Evolutionary conservation across 1,140 invertebrate genomes (phyloP).

Genomic region (Rhyzopertha dominica): DNA sequence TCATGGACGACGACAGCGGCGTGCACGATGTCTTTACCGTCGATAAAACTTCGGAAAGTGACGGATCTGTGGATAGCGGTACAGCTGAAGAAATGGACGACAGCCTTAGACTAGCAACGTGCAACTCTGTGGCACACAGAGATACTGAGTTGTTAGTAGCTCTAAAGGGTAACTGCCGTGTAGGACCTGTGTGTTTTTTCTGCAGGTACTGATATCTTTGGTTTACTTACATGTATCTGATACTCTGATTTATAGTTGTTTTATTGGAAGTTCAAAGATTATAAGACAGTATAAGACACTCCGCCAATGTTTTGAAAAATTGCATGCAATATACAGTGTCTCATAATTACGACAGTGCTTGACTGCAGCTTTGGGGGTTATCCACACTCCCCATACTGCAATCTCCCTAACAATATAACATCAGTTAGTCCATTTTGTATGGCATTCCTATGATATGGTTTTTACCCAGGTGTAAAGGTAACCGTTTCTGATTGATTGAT

Average conservation of each 20-base stretch:
- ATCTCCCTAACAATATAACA: no score
- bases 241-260: no score
- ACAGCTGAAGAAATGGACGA: conserved; percentile 16
- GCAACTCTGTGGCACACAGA: conserved; percentile 41
- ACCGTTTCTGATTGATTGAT: no score
- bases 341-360: neutral
- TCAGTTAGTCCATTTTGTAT: no score
- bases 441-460: no score
- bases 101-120: conserved; percentile 22
- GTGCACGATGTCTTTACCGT: conserved; percentile 17
- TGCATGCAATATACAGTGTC: neutral
- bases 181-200: conserved; percentile 44
- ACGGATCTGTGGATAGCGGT: no score
- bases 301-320: neutral
- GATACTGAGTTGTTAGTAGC: conserved; percentile 41
- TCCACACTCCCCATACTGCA: no score
- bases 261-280: no score
- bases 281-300: no score
- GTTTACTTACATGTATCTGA: no score
- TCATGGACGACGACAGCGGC: conserved; percentile 23
- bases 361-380: neutral
- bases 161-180: conserved; percentile 39
- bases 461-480: no score
- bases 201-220: conserved; percentile 45
- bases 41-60: no score